phyloP scores from a whole-genome alignment of 2,888 invertebrate genomes.

The Dyspetes luteomarginatus region DNA sequence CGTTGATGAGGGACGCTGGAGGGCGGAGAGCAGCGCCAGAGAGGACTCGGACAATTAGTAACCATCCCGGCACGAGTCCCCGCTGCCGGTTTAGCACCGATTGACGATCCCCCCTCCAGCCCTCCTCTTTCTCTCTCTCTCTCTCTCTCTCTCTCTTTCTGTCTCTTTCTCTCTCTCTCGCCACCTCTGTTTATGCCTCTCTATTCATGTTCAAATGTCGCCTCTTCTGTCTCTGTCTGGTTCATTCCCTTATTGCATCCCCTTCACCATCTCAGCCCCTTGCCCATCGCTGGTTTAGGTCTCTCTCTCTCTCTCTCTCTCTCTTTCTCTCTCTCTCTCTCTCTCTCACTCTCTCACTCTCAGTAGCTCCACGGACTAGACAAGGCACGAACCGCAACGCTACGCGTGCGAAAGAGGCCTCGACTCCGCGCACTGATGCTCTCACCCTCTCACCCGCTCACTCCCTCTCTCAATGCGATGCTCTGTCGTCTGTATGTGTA shows the following conservation, averaged over 20 bases:
- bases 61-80: constrained; percentile 69
- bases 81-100: constrained; percentile 52
- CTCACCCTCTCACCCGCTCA: not conserved
- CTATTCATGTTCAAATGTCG: too few species aligned
- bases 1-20: constrained; percentile 80
- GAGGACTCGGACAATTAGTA: constrained; percentile 82
- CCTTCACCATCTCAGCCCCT: constrained; percentile 21
- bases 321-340: constrained; percentile 44
- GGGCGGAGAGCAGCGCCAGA: constrained; percentile 66
- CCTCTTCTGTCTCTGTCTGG: too few species aligned
- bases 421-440: constrained; percentile 60
- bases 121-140: constrained; percentile 43
- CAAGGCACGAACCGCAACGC: constrained; percentile 71
- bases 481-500: constrained; percentile 15
- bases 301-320: constrained; percentile 6
- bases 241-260: constrained; percentile 6
- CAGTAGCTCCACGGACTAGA: constrained; percentile 47
- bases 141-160: constrained; percentile 42
- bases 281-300: not conserved
- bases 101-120: constrained; percentile 57
- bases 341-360: constrained; percentile 40
- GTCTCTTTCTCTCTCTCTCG: constrained; percentile 38
- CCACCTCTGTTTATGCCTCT: constrained; percentile 26
- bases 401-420: constrained; percentile 77
- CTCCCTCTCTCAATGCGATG: constrained; percentile 8